Percentiles rank a stretch among this genome's conserved stretches.
Evolutionary conservation across 1,140 invertebrate genomes (phyloP).

Genomic region (Charaxes varanes): DNA sequence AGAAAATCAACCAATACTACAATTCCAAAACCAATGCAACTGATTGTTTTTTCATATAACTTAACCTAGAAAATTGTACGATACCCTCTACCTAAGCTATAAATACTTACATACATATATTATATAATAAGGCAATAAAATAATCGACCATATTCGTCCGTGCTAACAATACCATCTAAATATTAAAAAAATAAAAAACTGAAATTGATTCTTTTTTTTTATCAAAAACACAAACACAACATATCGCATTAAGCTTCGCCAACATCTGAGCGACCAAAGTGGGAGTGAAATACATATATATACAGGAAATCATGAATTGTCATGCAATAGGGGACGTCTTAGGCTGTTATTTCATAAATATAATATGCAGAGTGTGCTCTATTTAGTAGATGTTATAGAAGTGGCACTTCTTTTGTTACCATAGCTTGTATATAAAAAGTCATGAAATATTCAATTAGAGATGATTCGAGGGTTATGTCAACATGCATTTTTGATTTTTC

Average conservation of each 20-base stretch:
- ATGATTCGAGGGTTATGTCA: too few species aligned
- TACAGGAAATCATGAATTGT: too few species aligned
- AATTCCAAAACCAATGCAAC: not conserved
- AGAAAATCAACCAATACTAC: too few species aligned
- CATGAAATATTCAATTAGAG: too few species aligned
- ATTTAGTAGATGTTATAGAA: too few species aligned
- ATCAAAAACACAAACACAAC: conserved; percentile 1
- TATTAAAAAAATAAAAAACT: not conserved
- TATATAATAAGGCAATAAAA: not conserved
- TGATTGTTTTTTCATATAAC: not conserved
- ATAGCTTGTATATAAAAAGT: too few species aligned
- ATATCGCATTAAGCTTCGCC: conserved; percentile 4
- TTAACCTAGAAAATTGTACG: not conserved
- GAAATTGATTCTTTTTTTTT: not conserved
- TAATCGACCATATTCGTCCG: not conserved
- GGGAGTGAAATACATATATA: too few species aligned
- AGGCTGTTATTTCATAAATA: too few species aligned
- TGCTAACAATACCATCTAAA: not conserved
- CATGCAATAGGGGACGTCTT: too few species aligned
- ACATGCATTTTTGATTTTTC: too few species aligned
- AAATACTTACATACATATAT: not conserved
- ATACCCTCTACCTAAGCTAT: not conserved
- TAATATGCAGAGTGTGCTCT: too few species aligned
- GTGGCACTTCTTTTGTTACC: too few species aligned
- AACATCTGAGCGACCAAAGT: conserved; percentile 6